Conservation (phyloP, 1,140 invertebrate species). For the Hyles euphorbiae region DNA sequence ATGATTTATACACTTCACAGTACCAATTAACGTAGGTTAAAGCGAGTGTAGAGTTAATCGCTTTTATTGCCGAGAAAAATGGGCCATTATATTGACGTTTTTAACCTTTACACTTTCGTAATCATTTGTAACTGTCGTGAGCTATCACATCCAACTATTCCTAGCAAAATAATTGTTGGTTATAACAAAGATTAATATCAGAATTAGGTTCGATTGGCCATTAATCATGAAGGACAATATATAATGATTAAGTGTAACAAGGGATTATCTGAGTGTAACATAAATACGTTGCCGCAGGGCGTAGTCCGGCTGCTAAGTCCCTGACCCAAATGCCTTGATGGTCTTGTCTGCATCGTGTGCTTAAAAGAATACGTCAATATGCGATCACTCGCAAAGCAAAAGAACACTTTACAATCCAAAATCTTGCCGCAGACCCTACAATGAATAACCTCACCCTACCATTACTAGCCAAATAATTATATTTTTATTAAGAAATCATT, state of each 20-base stretch:
- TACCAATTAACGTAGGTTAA: constrained; percentile 3
- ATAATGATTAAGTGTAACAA: constrained; percentile 19
- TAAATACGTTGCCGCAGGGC: constrained; percentile 18
- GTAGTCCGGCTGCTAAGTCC: constrained; percentile 21
- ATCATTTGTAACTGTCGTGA: constrained; percentile 3
- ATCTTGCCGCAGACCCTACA: too few relatives aligned
- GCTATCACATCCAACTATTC: too few relatives aligned
- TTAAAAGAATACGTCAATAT: constrained; percentile 11
- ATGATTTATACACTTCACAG: constrained; percentile 11
- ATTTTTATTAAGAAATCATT: too few relatives aligned
- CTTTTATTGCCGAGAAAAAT: constrained; percentile 14
- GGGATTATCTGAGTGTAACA: constrained; percentile 21
- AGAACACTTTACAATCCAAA: too few relatives aligned
- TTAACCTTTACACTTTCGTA: constrained; percentile 6
- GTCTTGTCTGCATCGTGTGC: constrained; percentile 19
- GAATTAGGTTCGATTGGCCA: constrained; percentile 7
- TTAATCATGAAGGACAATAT: constrained; percentile 14
- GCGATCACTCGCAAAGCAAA: not conserved
- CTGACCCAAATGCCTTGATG: constrained; percentile 27
- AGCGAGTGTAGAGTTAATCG: constrained; percentile 8
- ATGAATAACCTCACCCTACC: too few relatives aligned
- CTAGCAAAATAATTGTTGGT: too few relatives aligned
- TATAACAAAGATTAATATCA: constrained; percentile 1
- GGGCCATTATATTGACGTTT: constrained; percentile 12
- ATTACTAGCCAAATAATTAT: too few relatives aligned